These are phyloP conservation scores for Esperia sulphurella DNA, from an alignment of 2,888 invertebrate genomes.

Conservation along the genomic window DNA sequence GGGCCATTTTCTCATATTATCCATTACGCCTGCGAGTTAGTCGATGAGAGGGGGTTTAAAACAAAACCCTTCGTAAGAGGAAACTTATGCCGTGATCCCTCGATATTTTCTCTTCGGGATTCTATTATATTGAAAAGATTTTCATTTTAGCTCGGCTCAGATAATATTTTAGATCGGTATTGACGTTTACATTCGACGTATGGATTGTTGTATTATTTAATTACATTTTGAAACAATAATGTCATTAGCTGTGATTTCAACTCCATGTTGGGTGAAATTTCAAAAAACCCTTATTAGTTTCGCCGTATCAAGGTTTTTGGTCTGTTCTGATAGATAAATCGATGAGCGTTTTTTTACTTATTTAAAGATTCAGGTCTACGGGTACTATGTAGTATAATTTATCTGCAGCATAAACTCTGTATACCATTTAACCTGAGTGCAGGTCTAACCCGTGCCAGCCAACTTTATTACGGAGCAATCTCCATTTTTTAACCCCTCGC, in stretches of 20 bases:
- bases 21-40: conserved; percentile 36
- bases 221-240: too few species aligned
- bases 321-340: too few species aligned
- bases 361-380: too few species aligned
- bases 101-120: conserved; percentile 30
- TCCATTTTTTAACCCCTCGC: conserved; percentile 24
- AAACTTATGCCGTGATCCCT: conserved; percentile 40
- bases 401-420: not conserved
- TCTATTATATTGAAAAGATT: conserved; percentile 19
- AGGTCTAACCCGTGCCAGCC: conserved; percentile 14
- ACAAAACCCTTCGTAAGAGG: conserved; percentile 40
- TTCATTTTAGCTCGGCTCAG: conserved; percentile 3
- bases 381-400: not conserved
- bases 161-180: too few species aligned
- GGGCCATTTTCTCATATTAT: conserved; percentile 33
- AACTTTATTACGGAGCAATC: conserved; percentile 23
- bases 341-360: too few species aligned
- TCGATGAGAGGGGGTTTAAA: conserved; percentile 37
- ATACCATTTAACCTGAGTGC: conserved; percentile 8
- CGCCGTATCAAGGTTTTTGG: too few species aligned
- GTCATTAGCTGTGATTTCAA: too few species aligned
- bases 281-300: too few species aligned
- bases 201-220: too few species aligned
- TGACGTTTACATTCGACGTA: too few species aligned
- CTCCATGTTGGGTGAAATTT: too few species aligned